A percentile compares a stretch with the other conserved stretches of the same genome.
phyloP scores from a whole-genome alignment of 2,113 vertebrate genomes.

The Pogonocichla stellata region DNA sequence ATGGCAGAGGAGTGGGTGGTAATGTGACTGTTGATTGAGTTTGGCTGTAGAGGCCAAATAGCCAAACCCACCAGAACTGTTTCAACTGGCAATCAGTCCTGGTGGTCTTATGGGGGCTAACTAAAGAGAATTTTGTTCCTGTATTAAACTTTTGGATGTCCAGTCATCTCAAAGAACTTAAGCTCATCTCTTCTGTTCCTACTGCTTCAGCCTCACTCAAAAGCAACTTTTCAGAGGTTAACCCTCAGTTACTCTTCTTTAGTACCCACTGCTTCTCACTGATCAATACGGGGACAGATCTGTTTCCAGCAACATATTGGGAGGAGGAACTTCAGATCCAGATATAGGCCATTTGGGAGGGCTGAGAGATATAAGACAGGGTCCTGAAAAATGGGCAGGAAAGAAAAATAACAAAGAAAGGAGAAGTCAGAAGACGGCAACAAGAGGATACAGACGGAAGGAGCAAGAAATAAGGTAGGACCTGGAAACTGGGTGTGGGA shows the following conservation, averaged over 20 bases:
- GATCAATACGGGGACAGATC: slow-evolving; percentile 30
- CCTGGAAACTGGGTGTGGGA: slow-evolving; percentile 47
- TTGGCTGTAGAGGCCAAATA: neutral
- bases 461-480: slow-evolving; percentile 60
- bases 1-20: neutral
- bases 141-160: neutral
- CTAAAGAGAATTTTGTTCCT: neutral
- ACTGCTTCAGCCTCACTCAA: slow-evolving; percentile 34
- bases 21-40: neutral
- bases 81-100: neutral
- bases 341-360: slow-evolving; percentile 49
- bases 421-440: slow-evolving; percentile 51
- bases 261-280: slow-evolving; percentile 47
- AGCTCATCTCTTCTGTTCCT: slow-evolving; percentile 32
- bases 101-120: neutral
- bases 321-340: slow-evolving; percentile 46
- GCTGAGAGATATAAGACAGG: slow-evolving; percentile 45
- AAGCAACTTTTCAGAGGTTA: slow-evolving; percentile 45
- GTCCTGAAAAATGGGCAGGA: slow-evolving; percentile 58
- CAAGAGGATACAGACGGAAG: slow-evolving; percentile 59
- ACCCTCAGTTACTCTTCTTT: slow-evolving; percentile 37
- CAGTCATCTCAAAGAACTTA: slow-evolving; percentile 28
- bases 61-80: neutral
- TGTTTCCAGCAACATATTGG: slow-evolving; percentile 37
- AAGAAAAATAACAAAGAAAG: slow-evolving; percentile 54